Percentiles rank a stretch among this genome's conserved stretches.
phyloP scores from a whole-genome alignment of 2,888 invertebrate species.

The Cetonia aurata region DNA sequence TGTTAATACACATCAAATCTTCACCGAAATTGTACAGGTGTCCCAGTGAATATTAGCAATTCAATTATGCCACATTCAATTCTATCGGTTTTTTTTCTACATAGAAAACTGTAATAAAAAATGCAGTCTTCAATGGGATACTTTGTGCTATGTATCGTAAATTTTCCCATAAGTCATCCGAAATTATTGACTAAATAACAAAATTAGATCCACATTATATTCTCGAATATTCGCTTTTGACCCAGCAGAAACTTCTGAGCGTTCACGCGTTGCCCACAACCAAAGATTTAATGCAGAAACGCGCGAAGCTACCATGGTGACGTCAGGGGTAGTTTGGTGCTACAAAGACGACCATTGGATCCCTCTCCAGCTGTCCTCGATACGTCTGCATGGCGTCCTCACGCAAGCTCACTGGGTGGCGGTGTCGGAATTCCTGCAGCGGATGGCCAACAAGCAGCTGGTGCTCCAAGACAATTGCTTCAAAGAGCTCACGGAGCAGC shows the following conservation, averaged over 20 bases:
- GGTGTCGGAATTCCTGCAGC: slow-evolving; percentile 74
- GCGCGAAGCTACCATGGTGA: slow-evolving; percentile 68
- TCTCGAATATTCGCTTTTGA: background rate
- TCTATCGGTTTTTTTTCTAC: too few relatives aligned
- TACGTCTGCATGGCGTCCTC: slow-evolving; percentile 75
- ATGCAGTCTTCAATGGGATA: too few relatives aligned
- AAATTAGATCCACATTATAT: too few relatives aligned
- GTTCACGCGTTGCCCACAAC: background rate
- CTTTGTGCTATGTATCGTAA: too few relatives aligned
- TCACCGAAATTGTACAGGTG: background rate
- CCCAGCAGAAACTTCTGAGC: slow-evolving; percentile 20
- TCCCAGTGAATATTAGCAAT: too few relatives aligned
- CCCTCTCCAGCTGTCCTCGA: slow-evolving; percentile 76
- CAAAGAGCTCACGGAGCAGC: slow-evolving; percentile 64
- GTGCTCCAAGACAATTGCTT: slow-evolving; percentile 69
- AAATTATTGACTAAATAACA: too few relatives aligned
- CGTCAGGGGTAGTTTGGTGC: slow-evolving; percentile 76
- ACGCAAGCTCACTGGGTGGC: slow-evolving; percentile 77
- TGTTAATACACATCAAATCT: background rate
- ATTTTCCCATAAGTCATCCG: too few relatives aligned
- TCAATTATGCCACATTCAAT: too few relatives aligned
- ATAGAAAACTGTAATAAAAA: too few relatives aligned
- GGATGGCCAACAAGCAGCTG: slow-evolving; percentile 75
- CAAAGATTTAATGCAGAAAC: slow-evolving; percentile 41
- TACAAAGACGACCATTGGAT: slow-evolving; percentile 77